phyloP scores from a whole-genome alignment of 1,140 invertebrate genomes.

The Papilio glaucus region DNA sequence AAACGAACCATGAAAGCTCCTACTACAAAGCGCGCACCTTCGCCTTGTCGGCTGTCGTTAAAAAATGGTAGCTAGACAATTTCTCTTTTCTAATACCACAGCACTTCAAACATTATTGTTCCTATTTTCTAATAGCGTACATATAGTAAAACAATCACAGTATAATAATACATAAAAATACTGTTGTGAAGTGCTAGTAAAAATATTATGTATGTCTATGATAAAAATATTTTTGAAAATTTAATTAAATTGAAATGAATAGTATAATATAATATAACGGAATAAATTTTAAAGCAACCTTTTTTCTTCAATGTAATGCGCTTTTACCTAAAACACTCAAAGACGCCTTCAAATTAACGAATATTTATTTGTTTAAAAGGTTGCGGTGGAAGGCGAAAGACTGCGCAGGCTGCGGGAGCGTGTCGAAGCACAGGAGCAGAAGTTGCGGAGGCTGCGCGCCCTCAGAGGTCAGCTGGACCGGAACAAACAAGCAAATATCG shows the following conservation, averaged over 20 bases:
- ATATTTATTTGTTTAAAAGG: slow-evolving; percentile 56
- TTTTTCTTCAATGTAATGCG: not conserved
- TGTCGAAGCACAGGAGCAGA: slow-evolving; percentile 96
- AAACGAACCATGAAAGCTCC: slow-evolving; percentile 27
- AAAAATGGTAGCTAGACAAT: slow-evolving; percentile 15
- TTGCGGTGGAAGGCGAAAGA: slow-evolving; percentile 93
- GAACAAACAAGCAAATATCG: slow-evolving; percentile 94
- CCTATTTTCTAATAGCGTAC: no score
- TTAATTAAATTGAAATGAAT: no score
- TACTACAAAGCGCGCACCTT: slow-evolving; percentile 12
- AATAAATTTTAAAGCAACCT: not conserved
- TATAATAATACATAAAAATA: no score
- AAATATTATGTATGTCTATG: no score
- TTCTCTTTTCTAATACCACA: no score
- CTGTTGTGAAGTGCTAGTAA: no score
- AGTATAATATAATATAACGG: no score
- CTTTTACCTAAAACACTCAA: not conserved
- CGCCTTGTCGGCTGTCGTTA: slow-evolving; percentile 19
- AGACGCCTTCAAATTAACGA: not conserved
- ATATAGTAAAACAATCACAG: no score
- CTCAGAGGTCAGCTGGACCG: slow-evolving; percentile 96
- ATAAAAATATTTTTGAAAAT: no score
- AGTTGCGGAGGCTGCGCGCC: slow-evolving; percentile 94
- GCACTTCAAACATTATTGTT: no score
- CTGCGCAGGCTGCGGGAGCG: slow-evolving; percentile 93